Evolutionary conservation across 1,140 invertebrate genomes (phyloP).

Genomic region (Drosophila suzukii): DNA sequence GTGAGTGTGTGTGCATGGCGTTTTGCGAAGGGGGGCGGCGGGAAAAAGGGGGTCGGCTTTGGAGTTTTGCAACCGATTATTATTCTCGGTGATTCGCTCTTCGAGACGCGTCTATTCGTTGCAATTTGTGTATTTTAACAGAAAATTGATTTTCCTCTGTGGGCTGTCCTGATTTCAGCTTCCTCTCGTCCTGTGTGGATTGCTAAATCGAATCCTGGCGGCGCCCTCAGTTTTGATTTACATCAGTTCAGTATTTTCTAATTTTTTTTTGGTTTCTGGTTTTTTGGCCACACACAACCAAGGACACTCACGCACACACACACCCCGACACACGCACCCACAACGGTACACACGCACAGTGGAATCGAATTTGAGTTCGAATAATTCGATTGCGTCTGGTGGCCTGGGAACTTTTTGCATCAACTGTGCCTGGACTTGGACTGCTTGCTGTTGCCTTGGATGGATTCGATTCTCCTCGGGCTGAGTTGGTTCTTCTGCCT

Average conservation of each 20-base stretch:
- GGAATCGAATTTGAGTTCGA: conserved; percentile 49
- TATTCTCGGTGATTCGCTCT: conserved; percentile 35
- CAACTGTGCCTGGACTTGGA: conserved; percentile 11
- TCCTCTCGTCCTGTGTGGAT: conserved; percentile 18
- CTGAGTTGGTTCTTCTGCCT: conserved; percentile 41
- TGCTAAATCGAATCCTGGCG: conserved; percentile 18
- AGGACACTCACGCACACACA: conserved; percentile 57
- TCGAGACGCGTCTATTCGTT: conserved; percentile 51
- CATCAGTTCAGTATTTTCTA: conserved; percentile 9
- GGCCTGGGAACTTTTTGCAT: conserved; percentile 35
- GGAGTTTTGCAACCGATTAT: conserved; percentile 45
- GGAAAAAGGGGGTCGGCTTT: conserved; percentile 29
- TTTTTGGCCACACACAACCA: conserved; percentile 52
- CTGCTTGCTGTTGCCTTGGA: conserved; percentile 39
- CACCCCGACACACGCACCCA: conserved; percentile 32
- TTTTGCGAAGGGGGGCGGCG: conserved; percentile 29
- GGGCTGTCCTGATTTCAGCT: conserved; percentile 57
- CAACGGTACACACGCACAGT: conserved; percentile 39
- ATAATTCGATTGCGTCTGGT: conserved; percentile 57
- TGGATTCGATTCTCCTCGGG: conserved; percentile 44
- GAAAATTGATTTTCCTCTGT: conserved; percentile 68
- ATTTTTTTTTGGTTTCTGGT: conserved; percentile 20
- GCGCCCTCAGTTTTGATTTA: conserved; percentile 48
- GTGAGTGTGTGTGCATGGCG: conserved; percentile 62
- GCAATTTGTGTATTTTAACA: conserved; percentile 69